These are phyloP conservation scores for Todus mexicanus DNA, from an alignment of 2,797 vertebrate genomes.

Conservation along the genomic window DNA sequence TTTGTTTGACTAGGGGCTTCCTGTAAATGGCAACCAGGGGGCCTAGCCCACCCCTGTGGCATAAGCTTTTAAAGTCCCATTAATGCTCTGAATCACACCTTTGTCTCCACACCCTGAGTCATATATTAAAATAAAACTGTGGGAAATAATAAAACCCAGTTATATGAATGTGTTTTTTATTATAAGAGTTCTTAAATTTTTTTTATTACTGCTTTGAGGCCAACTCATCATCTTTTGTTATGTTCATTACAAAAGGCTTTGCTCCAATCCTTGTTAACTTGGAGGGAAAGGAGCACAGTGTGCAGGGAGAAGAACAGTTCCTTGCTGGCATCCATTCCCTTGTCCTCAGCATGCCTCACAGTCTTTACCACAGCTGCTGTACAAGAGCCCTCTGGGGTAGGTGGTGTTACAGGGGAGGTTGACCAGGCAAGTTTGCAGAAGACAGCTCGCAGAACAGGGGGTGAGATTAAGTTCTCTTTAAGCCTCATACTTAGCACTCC, in stretches of 20 bases:
- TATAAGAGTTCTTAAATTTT: constrained; percentile 30
- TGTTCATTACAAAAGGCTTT: constrained; percentile 48
- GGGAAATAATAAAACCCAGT: constrained; percentile 64
- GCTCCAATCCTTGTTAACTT: constrained; percentile 16
- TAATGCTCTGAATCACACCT: constrained; percentile 63
- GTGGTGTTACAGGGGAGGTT: not conserved
- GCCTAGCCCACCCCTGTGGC: constrained; percentile 8
- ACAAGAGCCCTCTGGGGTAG: not conserved
- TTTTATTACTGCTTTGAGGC: constrained; percentile 57
- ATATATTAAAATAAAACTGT: constrained; percentile 64
- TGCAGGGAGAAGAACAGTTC: not conserved
- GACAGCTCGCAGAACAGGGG: not conserved
- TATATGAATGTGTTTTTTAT: constrained; percentile 57
- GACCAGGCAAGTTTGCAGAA: not conserved
- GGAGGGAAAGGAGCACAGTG: not conserved
- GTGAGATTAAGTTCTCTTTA: not conserved
- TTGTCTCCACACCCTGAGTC: constrained; percentile 47
- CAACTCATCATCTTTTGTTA: constrained; percentile 50
- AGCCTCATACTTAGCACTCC: not conserved
- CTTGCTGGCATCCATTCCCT: not conserved
- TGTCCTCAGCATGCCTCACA: not conserved
- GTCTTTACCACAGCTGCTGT: not conserved
- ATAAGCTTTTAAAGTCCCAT: constrained; percentile 48
- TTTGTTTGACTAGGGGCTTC: constrained; percentile 35
- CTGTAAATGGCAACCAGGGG: not conserved